Base-by-base conservation (phyloP, 2,113 vertebrate species). In the Scortum barcoo region DNA sequence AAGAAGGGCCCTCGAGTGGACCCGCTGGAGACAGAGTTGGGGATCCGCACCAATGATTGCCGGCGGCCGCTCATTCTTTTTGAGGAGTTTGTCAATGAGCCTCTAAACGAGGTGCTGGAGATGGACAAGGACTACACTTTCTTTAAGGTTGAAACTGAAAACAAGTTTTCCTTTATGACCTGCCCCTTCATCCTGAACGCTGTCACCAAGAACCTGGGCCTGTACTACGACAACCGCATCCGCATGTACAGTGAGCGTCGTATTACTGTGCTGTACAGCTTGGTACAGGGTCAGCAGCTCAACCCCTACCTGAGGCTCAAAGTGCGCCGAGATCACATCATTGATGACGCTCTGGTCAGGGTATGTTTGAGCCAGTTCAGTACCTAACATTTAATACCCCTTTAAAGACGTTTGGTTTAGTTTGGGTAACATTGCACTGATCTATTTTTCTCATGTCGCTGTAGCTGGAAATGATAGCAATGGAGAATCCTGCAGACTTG, bases 71-170 rank as follows among this genome's bases (percentile, higher is more conserved):
- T 99, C 82, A 96, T 99, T 77, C 95, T 96, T 75, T 99, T 99
- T 71, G 97, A 99, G 92, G 98, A 99, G 91, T 99, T 99, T 89
- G 95, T 99, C 91, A 99, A 99, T 50, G 98, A 99, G 93, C 98
- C 98, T 81, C 96, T 99, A 74, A 99, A 99, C 67, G 98, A 99
- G 84, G 98, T 99, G 84, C 94, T 99, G 87, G 98, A 99, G 94
- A 99, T 99, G 98, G 98, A 99, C 95, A 99, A 99, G 93, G 98
- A 99, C 94, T 99, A 99, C 86, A 99, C 98, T 62, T 99, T 99
- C 94, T 99, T 99, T 94, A 99, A 99, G 92, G 98, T 99, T 80
- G 98, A 99, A 91, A 98, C 98, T 0, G 98, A 99, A 80, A 99
- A 99, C 89, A 99, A 99, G 91, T 99, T 99, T 95, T 99, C 98